These are phyloP conservation scores for Gari tellinella DNA, from an alignment of 2,888 invertebrate genomes.

Conservation along the genomic window DNA sequence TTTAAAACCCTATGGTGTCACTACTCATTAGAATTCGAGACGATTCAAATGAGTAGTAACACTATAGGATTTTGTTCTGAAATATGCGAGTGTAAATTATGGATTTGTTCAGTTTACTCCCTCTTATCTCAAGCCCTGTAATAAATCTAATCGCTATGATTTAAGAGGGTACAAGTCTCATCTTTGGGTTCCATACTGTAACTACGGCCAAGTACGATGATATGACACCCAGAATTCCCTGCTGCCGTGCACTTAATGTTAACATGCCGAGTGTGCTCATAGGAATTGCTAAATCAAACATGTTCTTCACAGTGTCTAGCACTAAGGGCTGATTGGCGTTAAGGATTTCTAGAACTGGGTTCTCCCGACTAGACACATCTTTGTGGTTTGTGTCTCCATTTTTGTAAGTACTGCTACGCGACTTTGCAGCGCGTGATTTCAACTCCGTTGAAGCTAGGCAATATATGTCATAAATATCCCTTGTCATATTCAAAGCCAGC, in stretches of 20 bases:
- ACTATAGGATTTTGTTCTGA: too few relatives aligned
- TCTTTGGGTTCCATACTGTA: constrained; percentile 90
- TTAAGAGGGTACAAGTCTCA: constrained; percentile 87
- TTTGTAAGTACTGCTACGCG: constrained; percentile 58
- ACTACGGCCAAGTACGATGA: constrained; percentile 93
- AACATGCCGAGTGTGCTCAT: constrained; percentile 92
- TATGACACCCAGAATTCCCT: constrained; percentile 91
- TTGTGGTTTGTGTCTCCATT: constrained; percentile 86
- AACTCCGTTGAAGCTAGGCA: constrained; percentile 64
- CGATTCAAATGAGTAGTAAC: too few relatives aligned
- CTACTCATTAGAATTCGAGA: too few relatives aligned
- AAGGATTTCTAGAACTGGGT: constrained; percentile 58
- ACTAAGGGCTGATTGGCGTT: constrained; percentile 85
- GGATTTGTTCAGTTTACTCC: too few relatives aligned
- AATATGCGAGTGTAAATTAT: too few relatives aligned
- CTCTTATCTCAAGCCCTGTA: too few relatives aligned
- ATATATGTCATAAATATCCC: constrained; percentile 91
- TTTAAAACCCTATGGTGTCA: too few relatives aligned
- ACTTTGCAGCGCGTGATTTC: constrained; percentile 35
- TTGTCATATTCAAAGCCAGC: constrained; percentile 90
- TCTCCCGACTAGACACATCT: constrained; percentile 20
- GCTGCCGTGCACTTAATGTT: constrained; percentile 90
- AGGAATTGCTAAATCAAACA: constrained; percentile 94
- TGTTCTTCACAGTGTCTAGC: constrained; percentile 93
- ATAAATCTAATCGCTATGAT: too few relatives aligned